These are phyloP conservation scores for Drosophila robusta DNA, from an alignment of 2,888 invertebrate genomes.

Conservation along the genomic window DNA sequence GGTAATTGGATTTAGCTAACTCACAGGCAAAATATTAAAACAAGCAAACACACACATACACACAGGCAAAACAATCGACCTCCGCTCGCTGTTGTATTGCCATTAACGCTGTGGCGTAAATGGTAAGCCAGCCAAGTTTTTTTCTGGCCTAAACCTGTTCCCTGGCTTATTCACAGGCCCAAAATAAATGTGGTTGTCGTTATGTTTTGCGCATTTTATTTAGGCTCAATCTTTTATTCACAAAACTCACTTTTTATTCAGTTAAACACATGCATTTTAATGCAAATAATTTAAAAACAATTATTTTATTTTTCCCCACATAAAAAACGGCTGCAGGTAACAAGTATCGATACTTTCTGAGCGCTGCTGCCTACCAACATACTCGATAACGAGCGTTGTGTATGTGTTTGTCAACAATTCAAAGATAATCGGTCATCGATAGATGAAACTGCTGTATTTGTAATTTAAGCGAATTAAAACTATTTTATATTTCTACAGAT, in stretches of 20 bases:
- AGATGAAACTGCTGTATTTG: constrained; percentile 13
- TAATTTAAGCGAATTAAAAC: not conserved
- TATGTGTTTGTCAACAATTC: constrained; percentile 19
- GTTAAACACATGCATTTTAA: constrained; percentile 52
- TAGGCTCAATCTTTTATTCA: not conserved
- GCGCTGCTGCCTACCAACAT: constrained; percentile 31
- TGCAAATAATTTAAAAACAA: constrained; percentile 58
- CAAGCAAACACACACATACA: constrained; percentile 33
- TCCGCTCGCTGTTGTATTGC: constrained; percentile 68
- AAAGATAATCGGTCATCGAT: constrained; percentile 33
- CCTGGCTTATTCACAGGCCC: constrained; percentile 59
- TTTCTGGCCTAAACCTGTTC: constrained; percentile 81
- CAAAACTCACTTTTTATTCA: constrained; percentile 54
- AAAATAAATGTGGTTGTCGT: constrained; percentile 18
- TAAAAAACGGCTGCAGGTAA: constrained; percentile 65
- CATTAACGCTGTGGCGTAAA: constrained; percentile 76
- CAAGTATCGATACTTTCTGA: constrained; percentile 58
- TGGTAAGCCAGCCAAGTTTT: constrained; percentile 77
- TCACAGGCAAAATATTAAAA: constrained; percentile 64
- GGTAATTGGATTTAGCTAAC: constrained; percentile 73
- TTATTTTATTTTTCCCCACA: constrained; percentile 58
- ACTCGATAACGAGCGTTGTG: constrained; percentile 42
- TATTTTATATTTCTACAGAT: not conserved
- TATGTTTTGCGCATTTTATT: constrained; percentile 3
- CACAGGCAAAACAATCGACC: constrained; percentile 76